phyloP scores from a whole-genome alignment of 2,888 invertebrate species.

The Watsonalla cultraria region DNA sequence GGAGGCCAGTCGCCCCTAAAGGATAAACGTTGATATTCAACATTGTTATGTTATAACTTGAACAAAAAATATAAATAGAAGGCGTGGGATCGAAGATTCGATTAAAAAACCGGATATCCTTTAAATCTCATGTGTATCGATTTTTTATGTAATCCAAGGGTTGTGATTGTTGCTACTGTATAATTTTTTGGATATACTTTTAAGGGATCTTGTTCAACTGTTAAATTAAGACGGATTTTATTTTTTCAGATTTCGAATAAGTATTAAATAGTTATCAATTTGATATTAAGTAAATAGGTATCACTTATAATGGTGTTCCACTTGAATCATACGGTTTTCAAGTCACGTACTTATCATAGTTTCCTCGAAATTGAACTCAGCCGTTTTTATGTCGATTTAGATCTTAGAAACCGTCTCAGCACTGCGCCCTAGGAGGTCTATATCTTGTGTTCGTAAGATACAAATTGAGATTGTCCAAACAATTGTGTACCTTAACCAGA shows the following conservation, averaged over 20 bases:
- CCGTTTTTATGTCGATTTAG: neutral
- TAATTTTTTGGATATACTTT: neutral
- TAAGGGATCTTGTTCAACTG: neutral
- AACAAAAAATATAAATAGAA: slow-evolving; percentile 21
- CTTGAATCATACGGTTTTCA: too few relatives aligned
- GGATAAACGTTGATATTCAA: slow-evolving; percentile 34
- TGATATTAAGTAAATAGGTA: too few relatives aligned
- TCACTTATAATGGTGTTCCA: too few relatives aligned
- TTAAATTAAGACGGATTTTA: too few relatives aligned
- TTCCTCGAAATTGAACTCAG: neutral
- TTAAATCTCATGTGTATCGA: slow-evolving; percentile 45
- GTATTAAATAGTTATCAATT: too few relatives aligned
- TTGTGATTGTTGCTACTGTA: neutral
- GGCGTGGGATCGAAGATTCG: slow-evolving; percentile 58
- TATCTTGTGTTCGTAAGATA: neutral
- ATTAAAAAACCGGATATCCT: slow-evolving; percentile 66
- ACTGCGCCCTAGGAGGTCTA: neutral
- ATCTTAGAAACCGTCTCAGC: neutral
- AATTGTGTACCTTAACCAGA: neutral
- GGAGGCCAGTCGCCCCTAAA: slow-evolving; percentile 19
- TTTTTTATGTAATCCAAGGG: slow-evolving; percentile 20
- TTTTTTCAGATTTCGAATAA: too few relatives aligned
- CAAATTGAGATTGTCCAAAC: neutral
- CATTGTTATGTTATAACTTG: slow-evolving; percentile 38
- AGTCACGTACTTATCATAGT: too few relatives aligned